A percentile compares a stretch with the other conserved stretches of the same genome.
Conservation (phyloP, 1,140 invertebrate species). For the Macrosteles quadrilineatus region DNA sequence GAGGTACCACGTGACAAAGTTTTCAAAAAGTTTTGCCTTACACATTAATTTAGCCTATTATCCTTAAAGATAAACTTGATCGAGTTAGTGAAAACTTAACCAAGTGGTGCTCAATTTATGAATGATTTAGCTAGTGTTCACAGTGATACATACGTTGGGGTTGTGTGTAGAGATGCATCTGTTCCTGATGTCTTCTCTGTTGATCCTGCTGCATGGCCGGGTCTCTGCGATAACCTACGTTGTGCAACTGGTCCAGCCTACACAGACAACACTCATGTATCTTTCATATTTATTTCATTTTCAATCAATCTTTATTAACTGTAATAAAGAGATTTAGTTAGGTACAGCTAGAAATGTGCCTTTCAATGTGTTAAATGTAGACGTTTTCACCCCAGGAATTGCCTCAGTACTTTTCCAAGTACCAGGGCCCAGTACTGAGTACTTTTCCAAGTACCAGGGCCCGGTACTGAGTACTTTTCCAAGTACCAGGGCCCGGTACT, state of each 20-base stretch:
- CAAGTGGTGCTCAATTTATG: too few relatives aligned
- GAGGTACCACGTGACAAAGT: too few relatives aligned
- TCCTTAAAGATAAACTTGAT: too few relatives aligned
- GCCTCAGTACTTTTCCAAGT: too few relatives aligned
- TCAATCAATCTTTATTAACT: not conserved
- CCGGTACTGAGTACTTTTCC: too few relatives aligned
- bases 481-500: too few relatives aligned
- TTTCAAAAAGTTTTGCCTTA: too few relatives aligned
- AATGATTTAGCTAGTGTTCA: too few relatives aligned
- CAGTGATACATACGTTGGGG: slow-evolving; percentile 10
- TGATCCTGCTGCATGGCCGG: slow-evolving; percentile 71
- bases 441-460: too few relatives aligned
- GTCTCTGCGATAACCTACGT: slow-evolving; percentile 69
- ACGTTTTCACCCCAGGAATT: not conserved
- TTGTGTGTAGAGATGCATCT: slow-evolving; percentile 55
- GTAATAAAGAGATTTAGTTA: not conserved
- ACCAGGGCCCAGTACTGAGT: too few relatives aligned
- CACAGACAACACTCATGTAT: slow-evolving; percentile 8
- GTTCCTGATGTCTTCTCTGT: slow-evolving; percentile 67
- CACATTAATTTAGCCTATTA: too few relatives aligned
- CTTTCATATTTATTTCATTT: not conserved
- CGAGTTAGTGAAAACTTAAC: too few relatives aligned
- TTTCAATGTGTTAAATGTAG: not conserved
- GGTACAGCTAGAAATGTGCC: not conserved
- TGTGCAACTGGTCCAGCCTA: slow-evolving; percentile 72